Evolutionary conservation across 2,797 vertebrate species (phyloP).

Genomic region (Pteronotus mesoamericanus): DNA sequence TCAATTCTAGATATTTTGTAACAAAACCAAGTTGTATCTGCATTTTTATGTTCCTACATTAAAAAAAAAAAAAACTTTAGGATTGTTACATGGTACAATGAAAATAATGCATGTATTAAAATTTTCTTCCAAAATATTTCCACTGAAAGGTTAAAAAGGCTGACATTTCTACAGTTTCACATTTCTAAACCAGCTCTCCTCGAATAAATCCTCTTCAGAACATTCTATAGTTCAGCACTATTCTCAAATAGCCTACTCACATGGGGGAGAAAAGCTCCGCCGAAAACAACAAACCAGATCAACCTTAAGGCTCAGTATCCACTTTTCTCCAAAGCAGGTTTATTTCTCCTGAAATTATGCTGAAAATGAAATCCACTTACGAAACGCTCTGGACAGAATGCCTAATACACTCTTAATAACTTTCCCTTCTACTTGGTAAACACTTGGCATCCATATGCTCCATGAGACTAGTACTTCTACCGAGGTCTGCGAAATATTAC

Average conservation of each 20-base stretch:
- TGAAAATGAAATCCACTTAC: conserved; percentile 23
- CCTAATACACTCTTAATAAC: neutral
- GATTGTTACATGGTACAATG: conserved; percentile 11
- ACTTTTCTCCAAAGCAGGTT: neutral
- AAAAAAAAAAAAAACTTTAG: conserved; percentile 14
- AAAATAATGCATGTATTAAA: neutral
- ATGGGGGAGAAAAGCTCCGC: neutral
- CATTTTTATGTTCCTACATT: neutral
- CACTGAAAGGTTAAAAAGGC: neutral
- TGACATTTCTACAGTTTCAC: neutral
- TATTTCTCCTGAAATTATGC: neutral
- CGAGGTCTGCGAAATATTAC: neutral
- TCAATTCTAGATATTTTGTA: neutral
- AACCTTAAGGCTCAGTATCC: neutral
- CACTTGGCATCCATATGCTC: neutral
- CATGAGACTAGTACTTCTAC: neutral
- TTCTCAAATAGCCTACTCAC: neutral
- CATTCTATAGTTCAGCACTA: neutral
- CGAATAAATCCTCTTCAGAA: neutral
- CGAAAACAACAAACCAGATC: neutral
- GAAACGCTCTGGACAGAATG: neutral
- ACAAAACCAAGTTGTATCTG: neutral
- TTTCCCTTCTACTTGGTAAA: neutral
- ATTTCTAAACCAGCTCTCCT: neutral
- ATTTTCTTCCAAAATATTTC: neutral